Evolutionary conservation across 2,888 invertebrate genomes (phyloP).

Genomic region (Hyalella azteca): DNA sequence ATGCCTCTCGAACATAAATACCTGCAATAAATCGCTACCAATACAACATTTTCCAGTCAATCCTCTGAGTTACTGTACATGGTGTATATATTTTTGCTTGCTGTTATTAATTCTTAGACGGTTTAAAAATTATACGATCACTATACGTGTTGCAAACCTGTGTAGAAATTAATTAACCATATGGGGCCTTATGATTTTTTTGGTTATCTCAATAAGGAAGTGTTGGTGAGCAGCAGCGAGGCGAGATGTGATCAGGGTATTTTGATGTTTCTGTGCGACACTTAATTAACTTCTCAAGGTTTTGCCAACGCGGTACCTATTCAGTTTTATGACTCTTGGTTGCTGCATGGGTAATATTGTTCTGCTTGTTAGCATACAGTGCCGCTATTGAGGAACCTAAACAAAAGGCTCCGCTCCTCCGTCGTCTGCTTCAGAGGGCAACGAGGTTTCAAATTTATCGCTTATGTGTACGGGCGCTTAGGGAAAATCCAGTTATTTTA

Average conservation of each 20-base stretch:
- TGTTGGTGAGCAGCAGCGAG: too few species aligned
- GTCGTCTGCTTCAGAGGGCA: neutral
- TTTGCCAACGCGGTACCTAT: slow-evolving; percentile 5
- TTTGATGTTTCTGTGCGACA: slow-evolving; percentile 11
- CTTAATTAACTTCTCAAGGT: slow-evolving; percentile 23
- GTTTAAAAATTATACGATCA: slow-evolving; percentile 16
- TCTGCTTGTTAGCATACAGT: slow-evolving; percentile 33
- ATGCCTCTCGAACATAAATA: slow-evolving; percentile 29
- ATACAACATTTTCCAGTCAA: neutral
- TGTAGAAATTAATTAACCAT: neutral
- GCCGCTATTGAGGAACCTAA: slow-evolving; percentile 20
- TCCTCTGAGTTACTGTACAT: too few species aligned
- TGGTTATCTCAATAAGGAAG: too few species aligned
- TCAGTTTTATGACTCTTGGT: slow-evolving; percentile 28
- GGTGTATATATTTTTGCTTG: neutral
- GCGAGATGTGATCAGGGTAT: neutral
- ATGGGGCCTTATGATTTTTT: too few species aligned
- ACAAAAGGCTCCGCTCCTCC: slow-evolving; percentile 17
- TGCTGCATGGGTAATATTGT: slow-evolving; percentile 26
- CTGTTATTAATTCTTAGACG: slow-evolving; percentile 2
- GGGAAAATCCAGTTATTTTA: neutral
- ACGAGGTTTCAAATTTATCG: slow-evolving; percentile 26
- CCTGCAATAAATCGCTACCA: slow-evolving; percentile 6
- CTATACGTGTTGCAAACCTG: neutral
- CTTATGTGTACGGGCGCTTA: neutral